These are phyloP conservation scores for Bambusicola thoracicus DNA, from an alignment of 2,113 vertebrate genomes.

Conservation along the genomic window DNA sequence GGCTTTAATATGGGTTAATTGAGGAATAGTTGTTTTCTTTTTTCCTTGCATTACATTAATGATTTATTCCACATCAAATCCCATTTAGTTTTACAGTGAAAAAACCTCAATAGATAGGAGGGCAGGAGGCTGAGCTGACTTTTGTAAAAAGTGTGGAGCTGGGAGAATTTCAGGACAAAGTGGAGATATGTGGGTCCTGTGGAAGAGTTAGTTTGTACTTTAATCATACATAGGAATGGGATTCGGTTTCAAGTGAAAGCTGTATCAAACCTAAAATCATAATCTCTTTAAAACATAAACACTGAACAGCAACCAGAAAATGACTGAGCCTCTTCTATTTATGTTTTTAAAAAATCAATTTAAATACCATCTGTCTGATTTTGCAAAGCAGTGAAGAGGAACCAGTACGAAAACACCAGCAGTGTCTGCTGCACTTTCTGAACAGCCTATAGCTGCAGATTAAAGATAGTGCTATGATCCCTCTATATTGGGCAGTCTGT, in stretches of 20 bases:
- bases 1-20: neutral
- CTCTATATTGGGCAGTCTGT: neutral
- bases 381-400: neutral
- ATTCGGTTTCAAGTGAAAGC: slow-evolving; percentile 5
- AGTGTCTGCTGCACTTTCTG: neutral
- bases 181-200: neutral
- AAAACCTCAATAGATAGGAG: neutral
- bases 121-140: neutral
- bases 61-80: neutral
- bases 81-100: neutral
- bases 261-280: neutral
- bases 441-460: neutral
- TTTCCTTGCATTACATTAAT: neutral
- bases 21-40: neutral
- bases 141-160: neutral
- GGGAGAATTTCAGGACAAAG: neutral
- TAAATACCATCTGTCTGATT: slow-evolving; percentile 21
- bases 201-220: neutral
- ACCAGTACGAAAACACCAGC: neutral
- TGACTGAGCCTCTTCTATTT: neutral
- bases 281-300: neutral
- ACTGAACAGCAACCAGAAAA: neutral
- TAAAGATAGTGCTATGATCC: neutral
- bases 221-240: neutral
- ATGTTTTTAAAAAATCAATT: neutral